A percentile compares a stretch with the other conserved stretches of the same genome.
Evolutionary conservation across 2,888 invertebrate genomes (phyloP).

Genomic region (Oscheius sp.): DNA sequence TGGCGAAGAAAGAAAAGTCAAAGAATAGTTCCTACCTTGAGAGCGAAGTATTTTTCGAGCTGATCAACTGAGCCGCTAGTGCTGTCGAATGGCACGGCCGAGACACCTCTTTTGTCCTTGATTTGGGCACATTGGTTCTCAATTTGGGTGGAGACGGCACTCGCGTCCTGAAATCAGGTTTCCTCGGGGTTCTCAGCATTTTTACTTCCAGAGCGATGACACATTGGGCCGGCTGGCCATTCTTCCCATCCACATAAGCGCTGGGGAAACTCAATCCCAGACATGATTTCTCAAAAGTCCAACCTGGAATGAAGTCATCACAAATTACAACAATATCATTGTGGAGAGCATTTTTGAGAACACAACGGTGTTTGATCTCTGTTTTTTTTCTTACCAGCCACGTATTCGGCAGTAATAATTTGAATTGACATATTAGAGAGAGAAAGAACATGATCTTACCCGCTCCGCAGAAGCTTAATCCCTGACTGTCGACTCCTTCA

Average conservation of each 20-base stretch:
- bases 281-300: constrained; percentile 23
- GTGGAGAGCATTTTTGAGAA: neutral
- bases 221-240: constrained; percentile 2
- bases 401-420: neutral
- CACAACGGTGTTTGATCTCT: neutral
- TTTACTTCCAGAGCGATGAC: constrained; percentile 17
- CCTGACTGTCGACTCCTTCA: no score
- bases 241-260: constrained; percentile 22
- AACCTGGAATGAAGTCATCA: neutral
- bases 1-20: neutral
- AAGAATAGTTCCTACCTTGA: constrained; percentile 1
- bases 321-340: neutral
- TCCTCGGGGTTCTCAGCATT: neutral
- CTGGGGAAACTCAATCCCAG: constrained; percentile 6
- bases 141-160: neutral
- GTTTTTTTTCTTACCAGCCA: neutral
- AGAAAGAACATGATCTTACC: no score
- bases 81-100: constrained; percentile 3
- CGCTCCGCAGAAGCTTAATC: no score
- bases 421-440: neutral
- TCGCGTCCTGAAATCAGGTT: neutral
- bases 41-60: constrained; percentile 19
- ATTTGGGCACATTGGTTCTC: neutral
- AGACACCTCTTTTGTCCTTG: constrained; percentile 5
- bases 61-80: constrained; percentile 1